A percentile compares a stretch with the other conserved stretches of the same genome.
phyloP scores from a whole-genome alignment of 1,140 invertebrate genomes.

The Helicoverpa zea region DNA sequence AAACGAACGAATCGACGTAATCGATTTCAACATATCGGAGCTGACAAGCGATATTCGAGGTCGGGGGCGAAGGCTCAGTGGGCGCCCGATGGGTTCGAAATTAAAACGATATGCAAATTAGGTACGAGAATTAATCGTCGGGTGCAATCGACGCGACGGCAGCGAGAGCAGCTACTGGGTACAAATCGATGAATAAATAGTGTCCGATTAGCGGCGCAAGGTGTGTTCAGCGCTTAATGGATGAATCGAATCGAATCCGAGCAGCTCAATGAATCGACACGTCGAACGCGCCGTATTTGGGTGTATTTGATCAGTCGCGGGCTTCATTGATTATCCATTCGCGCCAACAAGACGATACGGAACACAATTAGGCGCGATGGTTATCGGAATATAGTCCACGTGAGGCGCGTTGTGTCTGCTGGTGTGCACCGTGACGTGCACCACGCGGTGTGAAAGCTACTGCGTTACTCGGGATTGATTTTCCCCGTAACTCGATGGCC shows the following conservation, averaged over 20 bases:
- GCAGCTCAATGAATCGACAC: constrained; percentile 65
- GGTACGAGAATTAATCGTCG: constrained; percentile 74
- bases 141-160: constrained; percentile 72
- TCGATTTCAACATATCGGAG: constrained; percentile 80
- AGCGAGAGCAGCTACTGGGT: constrained; percentile 69
- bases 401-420: constrained; percentile 27
- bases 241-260: constrained; percentile 66
- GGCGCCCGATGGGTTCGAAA: constrained; percentile 79
- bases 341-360: constrained; percentile 51
- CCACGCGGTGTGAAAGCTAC: constrained; percentile 59
- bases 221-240: constrained; percentile 66
- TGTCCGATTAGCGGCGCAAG: constrained; percentile 71
- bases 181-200: constrained; percentile 81
- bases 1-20: constrained; percentile 75
- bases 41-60: constrained; percentile 77
- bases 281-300: constrained; percentile 63
- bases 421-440: constrained; percentile 26
- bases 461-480: constrained; percentile 61
- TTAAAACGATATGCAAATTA: constrained; percentile 83
- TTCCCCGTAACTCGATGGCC: constrained; percentile 49
- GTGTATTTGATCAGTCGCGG: constrained; percentile 56
- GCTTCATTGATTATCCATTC: constrained; percentile 63
- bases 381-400: constrained; percentile 51
- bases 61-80: constrained; percentile 72
- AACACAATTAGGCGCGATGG: constrained; percentile 49